A percentile compares a stretch with the other conserved stretches of the same genome.
Evolutionary conservation across 2,113 vertebrate genomes (phyloP).

Genomic region (Melanostigma gelatinosum): DNA sequence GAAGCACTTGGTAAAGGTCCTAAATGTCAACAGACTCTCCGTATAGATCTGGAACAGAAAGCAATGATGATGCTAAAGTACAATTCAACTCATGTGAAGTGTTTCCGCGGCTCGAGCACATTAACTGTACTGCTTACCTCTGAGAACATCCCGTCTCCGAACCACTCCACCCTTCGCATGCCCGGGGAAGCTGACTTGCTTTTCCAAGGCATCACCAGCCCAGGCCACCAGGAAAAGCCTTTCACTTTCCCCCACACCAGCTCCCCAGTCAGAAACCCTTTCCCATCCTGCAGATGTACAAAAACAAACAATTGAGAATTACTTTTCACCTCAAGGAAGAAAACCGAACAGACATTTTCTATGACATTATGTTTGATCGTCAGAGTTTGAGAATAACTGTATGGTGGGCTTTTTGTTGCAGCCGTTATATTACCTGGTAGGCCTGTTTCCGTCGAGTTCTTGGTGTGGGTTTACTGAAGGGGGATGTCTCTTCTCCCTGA

Average conservation of each 20-base stretch:
- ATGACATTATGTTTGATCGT: background rate
- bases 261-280: constrained; percentile 88
- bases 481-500: constrained; percentile 55
- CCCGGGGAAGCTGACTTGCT: constrained; percentile 78
- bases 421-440: constrained; percentile 71
- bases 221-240: constrained; percentile 95
- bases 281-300: constrained; percentile 85
- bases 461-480: constrained; percentile 35
- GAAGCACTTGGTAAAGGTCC: constrained; percentile 88
- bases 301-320: background rate
- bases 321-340: background rate
- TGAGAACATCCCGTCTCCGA: constrained; percentile 94
- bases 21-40: constrained; percentile 85
- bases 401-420: background rate
- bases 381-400: background rate
- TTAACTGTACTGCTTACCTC: constrained; percentile 83
- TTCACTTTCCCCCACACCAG: constrained; percentile 95
- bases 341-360: background rate
- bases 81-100: background rate
- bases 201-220: constrained; percentile 89
- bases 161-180: constrained; percentile 94
- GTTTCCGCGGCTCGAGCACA: background rate
- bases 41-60: constrained; percentile 84
- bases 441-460: constrained; percentile 51
- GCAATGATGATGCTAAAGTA: background rate